Evolutionary conservation across 2,113 vertebrate genomes (phyloP).

Genomic region (Uria lomvia): DNA sequence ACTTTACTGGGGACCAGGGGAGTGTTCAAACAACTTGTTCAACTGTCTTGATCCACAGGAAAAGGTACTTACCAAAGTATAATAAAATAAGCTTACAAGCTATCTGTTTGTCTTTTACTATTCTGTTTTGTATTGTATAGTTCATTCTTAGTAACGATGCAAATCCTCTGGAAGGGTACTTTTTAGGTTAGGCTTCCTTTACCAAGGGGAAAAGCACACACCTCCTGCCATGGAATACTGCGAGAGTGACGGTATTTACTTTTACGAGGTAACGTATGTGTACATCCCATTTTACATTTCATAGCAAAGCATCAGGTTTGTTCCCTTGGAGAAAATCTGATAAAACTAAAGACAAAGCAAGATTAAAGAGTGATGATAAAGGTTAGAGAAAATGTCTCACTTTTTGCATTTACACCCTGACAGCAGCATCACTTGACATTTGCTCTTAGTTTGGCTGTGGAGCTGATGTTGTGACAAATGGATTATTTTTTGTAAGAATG

Average conservation of each 20-base stretch:
- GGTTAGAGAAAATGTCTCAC: background rate
- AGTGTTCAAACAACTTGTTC: conserved; percentile 2
- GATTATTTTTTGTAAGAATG: background rate
- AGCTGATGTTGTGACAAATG: background rate
- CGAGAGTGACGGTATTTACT: background rate
- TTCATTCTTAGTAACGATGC: background rate
- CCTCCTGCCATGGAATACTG: background rate
- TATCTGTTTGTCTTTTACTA: background rate
- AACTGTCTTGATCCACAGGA: conserved; percentile 25
- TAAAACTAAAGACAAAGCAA: background rate
- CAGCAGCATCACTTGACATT: background rate
- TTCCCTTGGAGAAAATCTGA: background rate
- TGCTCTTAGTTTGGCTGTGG: background rate
- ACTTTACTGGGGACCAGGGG: background rate
- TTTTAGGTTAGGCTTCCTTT: background rate
- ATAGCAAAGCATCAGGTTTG: background rate
- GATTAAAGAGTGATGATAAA: background rate
- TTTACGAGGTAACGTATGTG: rapidly evolving
- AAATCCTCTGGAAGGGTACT: background rate
- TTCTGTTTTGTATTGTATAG: background rate
- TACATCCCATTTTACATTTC: background rate
- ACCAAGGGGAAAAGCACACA: rapidly evolving
- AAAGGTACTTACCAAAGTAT: conserved; percentile 29
- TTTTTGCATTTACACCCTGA: background rate
- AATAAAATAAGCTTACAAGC: conserved; percentile 69